These are phyloP conservation scores for Nymphalis polychloros DNA, from an alignment of 2,888 invertebrate species.

Conservation along the genomic window DNA sequence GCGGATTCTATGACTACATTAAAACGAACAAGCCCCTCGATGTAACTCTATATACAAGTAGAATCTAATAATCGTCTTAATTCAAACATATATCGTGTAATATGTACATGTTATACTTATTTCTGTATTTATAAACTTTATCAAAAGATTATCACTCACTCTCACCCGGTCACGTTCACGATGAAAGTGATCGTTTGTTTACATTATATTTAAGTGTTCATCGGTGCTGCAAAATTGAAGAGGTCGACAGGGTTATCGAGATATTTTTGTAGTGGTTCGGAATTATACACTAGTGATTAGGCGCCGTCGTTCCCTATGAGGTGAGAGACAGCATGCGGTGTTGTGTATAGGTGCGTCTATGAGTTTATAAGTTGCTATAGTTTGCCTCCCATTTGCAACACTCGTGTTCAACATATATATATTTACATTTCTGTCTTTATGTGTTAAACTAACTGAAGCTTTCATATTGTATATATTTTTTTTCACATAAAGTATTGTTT, in stretches of 20 bases:
- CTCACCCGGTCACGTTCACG: not conserved
- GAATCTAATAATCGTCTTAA: slow-evolving; percentile 16
- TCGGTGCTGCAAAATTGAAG: slow-evolving; percentile 70
- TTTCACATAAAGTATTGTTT: not conserved
- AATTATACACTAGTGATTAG: slow-evolving; percentile 43
- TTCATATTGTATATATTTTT: not conserved
- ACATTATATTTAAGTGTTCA: slow-evolving; percentile 60
- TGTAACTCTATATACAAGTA: slow-evolving; percentile 8
- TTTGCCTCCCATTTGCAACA: not conserved
- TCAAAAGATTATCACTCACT: not conserved
- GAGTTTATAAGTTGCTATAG: not conserved
- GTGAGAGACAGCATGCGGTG: slow-evolving; percentile 41
- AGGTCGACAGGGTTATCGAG: slow-evolving; percentile 64
- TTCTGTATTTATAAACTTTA: not conserved
- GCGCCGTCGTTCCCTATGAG: slow-evolving; percentile 67
- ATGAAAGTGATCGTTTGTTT: slow-evolving; percentile 7
- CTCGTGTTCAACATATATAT: not conserved
- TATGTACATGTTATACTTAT: not conserved
- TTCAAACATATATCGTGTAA: slow-evolving; percentile 9
- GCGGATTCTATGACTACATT: slow-evolving; percentile 6
- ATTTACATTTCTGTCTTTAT: not conserved
- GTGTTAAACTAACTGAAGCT: not conserved
- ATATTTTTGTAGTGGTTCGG: slow-evolving; percentile 44
- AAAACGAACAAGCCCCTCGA: not conserved
- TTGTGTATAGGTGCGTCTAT: slow-evolving; percentile 20